Conservation (phyloP, 2,113 vertebrate species). For the Microtus ochrogaster region DNA sequence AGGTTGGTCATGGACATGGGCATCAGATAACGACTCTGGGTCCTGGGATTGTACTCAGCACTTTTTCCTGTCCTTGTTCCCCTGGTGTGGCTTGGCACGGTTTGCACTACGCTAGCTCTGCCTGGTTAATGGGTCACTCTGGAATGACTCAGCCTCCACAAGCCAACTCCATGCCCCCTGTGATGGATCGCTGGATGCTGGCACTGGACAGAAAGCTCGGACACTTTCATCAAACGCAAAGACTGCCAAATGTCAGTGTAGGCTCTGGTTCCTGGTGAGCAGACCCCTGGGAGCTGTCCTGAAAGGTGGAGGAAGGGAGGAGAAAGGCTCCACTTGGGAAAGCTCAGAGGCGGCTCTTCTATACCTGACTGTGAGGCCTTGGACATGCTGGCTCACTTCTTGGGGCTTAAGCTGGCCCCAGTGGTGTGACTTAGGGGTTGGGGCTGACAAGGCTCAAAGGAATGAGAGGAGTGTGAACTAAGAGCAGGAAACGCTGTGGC, state of each 20-base stretch:
- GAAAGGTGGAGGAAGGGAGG: neutral
- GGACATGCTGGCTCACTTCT: neutral
- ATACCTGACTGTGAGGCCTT: neutral
- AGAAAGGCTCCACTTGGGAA: neutral
- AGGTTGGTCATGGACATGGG: neutral
- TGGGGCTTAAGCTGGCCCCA: neutral
- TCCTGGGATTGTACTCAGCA: neutral
- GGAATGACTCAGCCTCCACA: slow-evolving; percentile 36
- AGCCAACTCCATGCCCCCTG: slow-evolving; percentile 27
- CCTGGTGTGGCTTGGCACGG: slow-evolving; percentile 11
- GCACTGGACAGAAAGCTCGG: neutral
- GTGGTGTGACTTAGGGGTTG: neutral
- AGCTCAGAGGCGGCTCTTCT: rapidly evolving
- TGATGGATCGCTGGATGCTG: neutral
- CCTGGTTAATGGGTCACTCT: slow-evolving; percentile 46
- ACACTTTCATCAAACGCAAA: neutral
- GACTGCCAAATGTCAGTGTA: neutral
- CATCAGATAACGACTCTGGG: neutral
- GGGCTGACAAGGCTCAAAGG: neutral
- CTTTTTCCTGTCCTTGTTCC: neutral
- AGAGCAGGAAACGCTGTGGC: rapidly evolving
- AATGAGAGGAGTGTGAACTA: neutral
- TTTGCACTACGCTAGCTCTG: neutral
- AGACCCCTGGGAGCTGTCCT: neutral
- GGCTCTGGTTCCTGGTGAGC: neutral